Conservation (phyloP, 2,888 invertebrate species). For the Leptogaster cylindrica region DNA sequence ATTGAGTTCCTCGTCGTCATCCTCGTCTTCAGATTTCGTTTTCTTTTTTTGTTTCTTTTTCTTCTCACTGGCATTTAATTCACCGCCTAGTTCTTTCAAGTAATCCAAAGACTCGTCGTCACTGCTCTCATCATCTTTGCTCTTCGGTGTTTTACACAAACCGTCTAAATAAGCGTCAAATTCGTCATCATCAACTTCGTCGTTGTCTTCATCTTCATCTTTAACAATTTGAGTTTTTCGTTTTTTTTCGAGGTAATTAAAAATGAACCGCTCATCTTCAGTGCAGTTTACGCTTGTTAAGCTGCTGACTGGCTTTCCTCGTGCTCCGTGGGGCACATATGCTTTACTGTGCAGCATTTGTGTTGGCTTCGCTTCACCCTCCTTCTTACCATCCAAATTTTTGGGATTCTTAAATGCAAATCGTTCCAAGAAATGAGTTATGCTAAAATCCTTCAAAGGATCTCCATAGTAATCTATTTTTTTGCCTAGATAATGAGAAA, state of each 20-base stretch:
- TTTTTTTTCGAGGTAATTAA: constrained; percentile 68
- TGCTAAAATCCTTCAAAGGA: constrained; percentile 89
- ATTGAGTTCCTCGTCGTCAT: constrained; percentile 57
- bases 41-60: constrained; percentile 54
- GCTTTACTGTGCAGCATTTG: constrained; percentile 62
- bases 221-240: constrained; percentile 60
- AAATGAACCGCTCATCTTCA: constrained; percentile 76
- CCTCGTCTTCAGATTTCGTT: constrained; percentile 50
- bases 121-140: constrained; percentile 69
- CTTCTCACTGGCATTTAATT: constrained; percentile 52
- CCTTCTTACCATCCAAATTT: constrained; percentile 62
- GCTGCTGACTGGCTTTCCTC: constrained; percentile 76
- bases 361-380: constrained; percentile 60
- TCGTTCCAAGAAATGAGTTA: constrained; percentile 90
- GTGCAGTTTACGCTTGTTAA: constrained; percentile 76
- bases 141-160: constrained; percentile 64
- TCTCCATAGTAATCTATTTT: constrained; percentile 87
- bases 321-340: constrained; percentile 74
- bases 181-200: constrained; percentile 69
- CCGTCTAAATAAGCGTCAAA: constrained; percentile 64
- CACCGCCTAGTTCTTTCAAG: constrained; percentile 69
- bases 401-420: constrained; percentile 96
- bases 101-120: constrained; percentile 69
- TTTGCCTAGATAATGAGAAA: constrained; percentile 64
- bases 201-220: constrained; percentile 65